These are phyloP conservation scores for Montipora capricornis DNA, from an alignment of 64 coral and sea anemone species.

Conservation along the genomic window DNA sequence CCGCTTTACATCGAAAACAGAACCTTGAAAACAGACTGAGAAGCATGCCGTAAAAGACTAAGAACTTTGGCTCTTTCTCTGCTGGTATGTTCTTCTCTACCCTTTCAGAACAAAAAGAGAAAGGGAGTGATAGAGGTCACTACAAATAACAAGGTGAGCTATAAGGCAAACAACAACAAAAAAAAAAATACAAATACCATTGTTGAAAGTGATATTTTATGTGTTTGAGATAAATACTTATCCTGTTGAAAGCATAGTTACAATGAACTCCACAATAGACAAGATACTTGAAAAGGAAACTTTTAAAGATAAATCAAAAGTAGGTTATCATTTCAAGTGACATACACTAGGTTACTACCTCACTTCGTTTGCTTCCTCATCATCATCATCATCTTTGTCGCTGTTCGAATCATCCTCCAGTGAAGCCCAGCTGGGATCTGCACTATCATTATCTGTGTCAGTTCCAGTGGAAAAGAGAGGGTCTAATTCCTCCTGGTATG, in stretches of 20 bases:
- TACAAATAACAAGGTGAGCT: neutral
- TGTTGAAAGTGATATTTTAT: too few species aligned
- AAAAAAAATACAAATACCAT: neutral
- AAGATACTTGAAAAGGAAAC: neutral
- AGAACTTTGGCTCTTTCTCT: conserved; percentile 66
- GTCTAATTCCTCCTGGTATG: neutral
- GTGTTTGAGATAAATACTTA: too few species aligned
- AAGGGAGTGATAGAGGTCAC: neutral
- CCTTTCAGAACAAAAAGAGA: conserved; percentile 14
- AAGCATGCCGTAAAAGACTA: conserved; percentile 60
- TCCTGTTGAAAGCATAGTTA: too few species aligned
- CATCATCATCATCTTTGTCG: neutral
- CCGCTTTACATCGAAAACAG: conserved; percentile 48
- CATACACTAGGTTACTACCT: neutral
- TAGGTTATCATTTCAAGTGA: neutral
- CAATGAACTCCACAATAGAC: too few species aligned
- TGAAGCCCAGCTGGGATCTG: neutral
- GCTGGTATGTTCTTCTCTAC: conserved; percentile 30
- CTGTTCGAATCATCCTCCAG: neutral
- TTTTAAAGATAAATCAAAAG: neutral
- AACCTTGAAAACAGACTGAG: conserved; percentile 41
- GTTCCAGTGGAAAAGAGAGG: neutral
- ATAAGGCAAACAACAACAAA: neutral
- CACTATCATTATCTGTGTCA: neutral
- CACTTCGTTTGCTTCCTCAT: neutral